These are phyloP conservation scores for Phymatocera aterrima DNA, from an alignment of 2,888 invertebrate genomes.

Conservation along the genomic window DNA sequence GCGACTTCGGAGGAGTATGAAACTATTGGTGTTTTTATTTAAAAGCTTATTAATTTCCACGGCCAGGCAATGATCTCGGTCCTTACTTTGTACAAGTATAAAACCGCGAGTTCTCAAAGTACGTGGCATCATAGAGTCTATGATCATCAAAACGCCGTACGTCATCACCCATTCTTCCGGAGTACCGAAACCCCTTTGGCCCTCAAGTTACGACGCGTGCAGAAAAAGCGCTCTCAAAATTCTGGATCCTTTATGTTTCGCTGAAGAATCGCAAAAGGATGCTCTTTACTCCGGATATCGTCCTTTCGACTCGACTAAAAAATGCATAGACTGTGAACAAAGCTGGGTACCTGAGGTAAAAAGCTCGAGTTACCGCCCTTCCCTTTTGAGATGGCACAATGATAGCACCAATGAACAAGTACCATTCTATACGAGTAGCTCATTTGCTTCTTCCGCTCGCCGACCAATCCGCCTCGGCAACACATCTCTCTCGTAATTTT, in stretches of 20 bases:
- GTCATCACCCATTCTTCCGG: background rate
- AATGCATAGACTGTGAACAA: conserved; percentile 1
- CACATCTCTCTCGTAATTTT: background rate
- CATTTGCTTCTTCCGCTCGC: background rate
- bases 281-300: conserved; percentile 20
- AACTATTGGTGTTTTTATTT: background rate
- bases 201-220: conserved; percentile 17
- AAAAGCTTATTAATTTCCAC: background rate
- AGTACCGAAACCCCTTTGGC: conserved; percentile 2
- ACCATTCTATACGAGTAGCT: conserved; percentile 11
- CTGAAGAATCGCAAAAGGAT: background rate
- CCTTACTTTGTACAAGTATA: background rate
- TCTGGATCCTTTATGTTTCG: conserved; percentile 8
- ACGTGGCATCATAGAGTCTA: background rate
- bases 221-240: background rate
- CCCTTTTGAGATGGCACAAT: background rate
- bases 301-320: background rate
- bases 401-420: conserved; percentile 12
- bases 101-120: background rate
- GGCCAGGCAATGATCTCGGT: background rate
- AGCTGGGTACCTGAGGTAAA: conserved; percentile 7
- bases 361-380: conserved; percentile 7
- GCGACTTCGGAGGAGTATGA: background rate
- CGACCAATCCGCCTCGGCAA: too few species aligned
- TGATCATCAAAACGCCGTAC: background rate